These are phyloP conservation scores for Hyles euphorbiae DNA, from an alignment of 1,140 invertebrate species.

Conservation along the genomic window DNA sequence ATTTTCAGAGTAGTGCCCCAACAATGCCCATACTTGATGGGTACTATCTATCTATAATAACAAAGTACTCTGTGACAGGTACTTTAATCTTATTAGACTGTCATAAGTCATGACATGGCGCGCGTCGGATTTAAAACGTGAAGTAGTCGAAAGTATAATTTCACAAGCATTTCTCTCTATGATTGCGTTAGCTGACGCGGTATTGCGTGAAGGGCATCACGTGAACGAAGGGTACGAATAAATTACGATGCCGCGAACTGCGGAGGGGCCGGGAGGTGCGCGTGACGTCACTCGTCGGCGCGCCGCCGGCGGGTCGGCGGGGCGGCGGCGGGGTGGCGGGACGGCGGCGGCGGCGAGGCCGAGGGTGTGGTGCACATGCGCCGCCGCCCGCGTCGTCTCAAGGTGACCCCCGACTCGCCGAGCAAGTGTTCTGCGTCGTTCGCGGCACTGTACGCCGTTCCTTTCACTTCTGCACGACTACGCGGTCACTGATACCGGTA, in stretches of 20 bases:
- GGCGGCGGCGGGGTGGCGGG: constrained; percentile 43
- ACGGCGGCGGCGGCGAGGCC: constrained; percentile 30
- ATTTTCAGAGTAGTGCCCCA: too few species aligned
- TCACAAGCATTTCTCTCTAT: background rate
- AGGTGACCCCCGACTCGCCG: constrained; percentile 62
- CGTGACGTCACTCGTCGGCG: constrained; percentile 46
- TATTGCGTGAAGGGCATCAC: constrained; percentile 51
- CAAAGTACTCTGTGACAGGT: too few species aligned
- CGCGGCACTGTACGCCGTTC: constrained; percentile 43
- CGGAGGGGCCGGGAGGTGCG: constrained; percentile 27
- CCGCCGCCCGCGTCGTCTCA: constrained; percentile 49
- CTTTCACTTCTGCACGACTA: constrained; percentile 62
- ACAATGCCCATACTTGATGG: too few species aligned
- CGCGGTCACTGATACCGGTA: constrained; percentile 45
- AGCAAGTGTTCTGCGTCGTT: constrained; percentile 46
- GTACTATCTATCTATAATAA: too few species aligned
- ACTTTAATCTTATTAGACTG: too few species aligned
- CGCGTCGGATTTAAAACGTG: background rate
- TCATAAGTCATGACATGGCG: too few species aligned
- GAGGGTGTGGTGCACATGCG: constrained; percentile 73
- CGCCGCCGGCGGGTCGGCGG: constrained; percentile 21
- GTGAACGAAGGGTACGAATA: constrained; percentile 26
- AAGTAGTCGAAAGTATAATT: background rate
- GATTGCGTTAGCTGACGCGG: constrained; percentile 2
- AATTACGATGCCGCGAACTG: constrained; percentile 6